Evolutionary conservation across 2,888 invertebrate species (phyloP).

Genomic region (Noctua fimbriata): DNA sequence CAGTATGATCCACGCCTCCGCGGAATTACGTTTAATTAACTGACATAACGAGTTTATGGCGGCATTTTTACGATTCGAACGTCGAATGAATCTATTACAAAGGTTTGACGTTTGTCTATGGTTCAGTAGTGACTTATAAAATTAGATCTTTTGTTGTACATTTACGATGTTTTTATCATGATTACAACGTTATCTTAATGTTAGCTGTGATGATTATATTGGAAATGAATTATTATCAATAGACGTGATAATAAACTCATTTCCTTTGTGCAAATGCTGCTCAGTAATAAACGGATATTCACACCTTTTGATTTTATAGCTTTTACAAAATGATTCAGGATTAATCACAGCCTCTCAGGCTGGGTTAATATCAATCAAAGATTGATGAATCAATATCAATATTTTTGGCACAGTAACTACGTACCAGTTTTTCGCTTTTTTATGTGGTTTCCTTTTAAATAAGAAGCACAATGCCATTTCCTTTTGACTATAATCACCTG

Average conservation of each 20-base stretch:
- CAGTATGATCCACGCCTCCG: constrained; percentile 56
- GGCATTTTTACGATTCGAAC: constrained; percentile 61
- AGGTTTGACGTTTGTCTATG: constrained; percentile 24
- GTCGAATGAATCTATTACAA: constrained; percentile 51
- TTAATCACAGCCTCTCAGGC: neutral
- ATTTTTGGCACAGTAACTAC: neutral
- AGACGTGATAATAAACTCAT: neutral
- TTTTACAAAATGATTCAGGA: neutral
- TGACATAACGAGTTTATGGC: constrained; percentile 59
- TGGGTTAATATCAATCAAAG: neutral
- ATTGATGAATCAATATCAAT: neutral
- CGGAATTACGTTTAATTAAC: constrained; percentile 57
- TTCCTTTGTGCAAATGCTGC: neutral
- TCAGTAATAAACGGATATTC: neutral
- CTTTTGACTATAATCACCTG: too few species aligned
- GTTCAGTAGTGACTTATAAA: neutral
- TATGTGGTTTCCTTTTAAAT: neutral
- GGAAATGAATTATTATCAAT: neutral
- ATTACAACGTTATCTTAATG: neutral
- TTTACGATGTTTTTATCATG: neutral
- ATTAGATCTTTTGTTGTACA: constrained; percentile 4
- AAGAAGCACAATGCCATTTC: neutral
- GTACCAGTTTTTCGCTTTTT: too few species aligned
- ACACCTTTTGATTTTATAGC: neutral
- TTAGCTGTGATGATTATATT: neutral